A percentile compares a stretch with the other conserved stretches of the same genome.
Conservation (phyloP, 2,113 vertebrate species). For the Perca fluviatilis region DNA sequence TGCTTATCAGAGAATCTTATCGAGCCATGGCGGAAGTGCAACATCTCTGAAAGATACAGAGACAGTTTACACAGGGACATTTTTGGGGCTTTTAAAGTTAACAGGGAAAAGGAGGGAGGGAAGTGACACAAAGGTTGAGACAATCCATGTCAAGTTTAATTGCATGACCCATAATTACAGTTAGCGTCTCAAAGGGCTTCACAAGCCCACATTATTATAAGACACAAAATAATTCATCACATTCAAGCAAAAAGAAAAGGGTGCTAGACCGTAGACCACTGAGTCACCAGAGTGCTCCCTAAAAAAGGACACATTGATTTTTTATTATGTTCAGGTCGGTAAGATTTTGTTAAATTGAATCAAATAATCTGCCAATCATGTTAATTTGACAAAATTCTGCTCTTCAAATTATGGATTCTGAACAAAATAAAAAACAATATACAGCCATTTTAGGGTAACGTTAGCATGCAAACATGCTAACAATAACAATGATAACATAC, state of each 20-base stretch:
- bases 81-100: not conserved
- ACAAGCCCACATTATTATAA: not conserved
- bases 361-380: not conserved
- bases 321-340: not conserved
- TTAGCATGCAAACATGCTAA: not conserved
- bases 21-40: not conserved
- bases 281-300: not conserved
- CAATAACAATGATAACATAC: not conserved
- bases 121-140: not conserved
- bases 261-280: not conserved
- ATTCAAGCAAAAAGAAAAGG: not conserved
- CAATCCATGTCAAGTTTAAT: conserved; percentile 8
- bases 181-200: not conserved
- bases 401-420: not conserved
- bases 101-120: not conserved
- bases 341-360: not conserved
- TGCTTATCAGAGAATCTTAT: not conserved
- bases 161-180: conserved; percentile 4
- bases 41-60: not conserved
- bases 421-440: not conserved
- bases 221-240: not conserved
- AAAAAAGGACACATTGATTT: not conserved
- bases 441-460: not conserved
- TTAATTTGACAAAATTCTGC: not conserved
- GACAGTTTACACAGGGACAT: not conserved